Evolutionary conservation across 2,113 vertebrate species (phyloP).

Genomic region (Sander vitreus): DNA sequence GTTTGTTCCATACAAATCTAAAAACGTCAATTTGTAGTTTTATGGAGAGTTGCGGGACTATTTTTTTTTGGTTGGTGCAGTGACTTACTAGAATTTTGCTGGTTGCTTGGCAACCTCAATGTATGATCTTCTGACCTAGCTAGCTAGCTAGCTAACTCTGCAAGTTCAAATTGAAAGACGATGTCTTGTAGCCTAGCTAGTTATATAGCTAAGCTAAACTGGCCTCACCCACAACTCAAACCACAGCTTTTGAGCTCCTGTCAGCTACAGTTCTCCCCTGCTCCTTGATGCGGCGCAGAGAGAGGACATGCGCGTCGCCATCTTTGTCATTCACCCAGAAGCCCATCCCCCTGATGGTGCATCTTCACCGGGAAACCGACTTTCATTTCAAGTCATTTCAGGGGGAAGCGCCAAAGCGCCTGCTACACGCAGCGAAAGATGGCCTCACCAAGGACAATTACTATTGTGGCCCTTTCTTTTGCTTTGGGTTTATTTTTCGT

Average conservation of each 20-base stretch:
- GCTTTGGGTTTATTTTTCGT: constrained; percentile 97
- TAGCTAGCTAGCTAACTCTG: too few species aligned
- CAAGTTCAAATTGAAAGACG: not conserved
- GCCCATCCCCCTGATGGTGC: constrained; percentile 72
- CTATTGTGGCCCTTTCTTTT: constrained; percentile 94
- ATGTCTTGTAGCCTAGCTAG: not conserved
- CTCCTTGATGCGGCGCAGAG: constrained; percentile 15
- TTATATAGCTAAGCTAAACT: too few species aligned
- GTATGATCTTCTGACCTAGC: not conserved
- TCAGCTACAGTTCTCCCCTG: not conserved
- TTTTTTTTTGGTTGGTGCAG: not conserved
- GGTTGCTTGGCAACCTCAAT: constrained; percentile 8
- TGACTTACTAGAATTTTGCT: not conserved
- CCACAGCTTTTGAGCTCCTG: too few species aligned
- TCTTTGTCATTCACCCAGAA: constrained; percentile 50
- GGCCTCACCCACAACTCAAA: too few species aligned
- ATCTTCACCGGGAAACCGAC: constrained; percentile 55
- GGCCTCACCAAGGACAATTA: constrained; percentile 94
- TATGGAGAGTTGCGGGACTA: not conserved
- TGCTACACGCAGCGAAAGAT: constrained; percentile 77
- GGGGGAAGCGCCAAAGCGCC: constrained; percentile 55
- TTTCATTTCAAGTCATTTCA: constrained; percentile 40
- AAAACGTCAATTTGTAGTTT: not conserved
- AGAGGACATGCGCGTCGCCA: constrained; percentile 48
- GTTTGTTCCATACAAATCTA: not conserved